phyloP scores from a whole-genome alignment of 2,888 invertebrate genomes.

The Aporophyla lueneburgensis region DNA sequence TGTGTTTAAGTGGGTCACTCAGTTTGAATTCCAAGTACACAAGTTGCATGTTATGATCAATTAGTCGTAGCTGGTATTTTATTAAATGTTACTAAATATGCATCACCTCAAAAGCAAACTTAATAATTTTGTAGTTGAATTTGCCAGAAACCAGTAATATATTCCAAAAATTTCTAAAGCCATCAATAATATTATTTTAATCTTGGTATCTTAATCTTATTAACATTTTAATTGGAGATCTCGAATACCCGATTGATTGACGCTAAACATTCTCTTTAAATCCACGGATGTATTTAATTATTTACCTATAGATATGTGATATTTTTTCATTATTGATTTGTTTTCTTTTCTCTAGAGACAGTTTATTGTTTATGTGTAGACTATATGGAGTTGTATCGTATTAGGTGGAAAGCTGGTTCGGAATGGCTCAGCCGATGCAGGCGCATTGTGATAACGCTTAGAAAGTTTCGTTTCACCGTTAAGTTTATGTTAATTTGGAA shows the following conservation, averaged over 20 bases:
- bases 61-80: slow-evolving; percentile 17
- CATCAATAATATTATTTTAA: slow-evolving; percentile 27
- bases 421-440: slow-evolving; percentile 39
- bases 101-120: slow-evolving; percentile 9
- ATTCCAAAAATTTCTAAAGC: slow-evolving; percentile 34
- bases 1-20: slow-evolving; percentile 28
- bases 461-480: slow-evolving; percentile 84
- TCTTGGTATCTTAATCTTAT: slow-evolving; percentile 44
- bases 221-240: slow-evolving; percentile 47
- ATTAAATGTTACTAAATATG: slow-evolving; percentile 29
- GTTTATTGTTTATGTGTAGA: slow-evolving; percentile 26
- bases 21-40: slow-evolving; percentile 20
- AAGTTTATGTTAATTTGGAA: slow-evolving; percentile 78
- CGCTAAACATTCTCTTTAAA: slow-evolving; percentile 31
- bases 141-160: slow-evolving; percentile 23
- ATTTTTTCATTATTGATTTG: slow-evolving; percentile 37
- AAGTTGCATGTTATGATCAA: slow-evolving; percentile 32
- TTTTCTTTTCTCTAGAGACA: slow-evolving; percentile 11
- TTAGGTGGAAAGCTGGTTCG: slow-evolving; percentile 61
- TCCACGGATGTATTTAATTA: slow-evolving; percentile 31
- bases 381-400: slow-evolving; percentile 24
- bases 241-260: slow-evolving; percentile 38
- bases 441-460: slow-evolving; percentile 74
- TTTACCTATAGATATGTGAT: slow-evolving; percentile 28
- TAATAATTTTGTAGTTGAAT: background rate